These are phyloP conservation scores for Drosophila pandora DNA, from an alignment of 1,140 invertebrate genomes.

Conservation along the genomic window DNA sequence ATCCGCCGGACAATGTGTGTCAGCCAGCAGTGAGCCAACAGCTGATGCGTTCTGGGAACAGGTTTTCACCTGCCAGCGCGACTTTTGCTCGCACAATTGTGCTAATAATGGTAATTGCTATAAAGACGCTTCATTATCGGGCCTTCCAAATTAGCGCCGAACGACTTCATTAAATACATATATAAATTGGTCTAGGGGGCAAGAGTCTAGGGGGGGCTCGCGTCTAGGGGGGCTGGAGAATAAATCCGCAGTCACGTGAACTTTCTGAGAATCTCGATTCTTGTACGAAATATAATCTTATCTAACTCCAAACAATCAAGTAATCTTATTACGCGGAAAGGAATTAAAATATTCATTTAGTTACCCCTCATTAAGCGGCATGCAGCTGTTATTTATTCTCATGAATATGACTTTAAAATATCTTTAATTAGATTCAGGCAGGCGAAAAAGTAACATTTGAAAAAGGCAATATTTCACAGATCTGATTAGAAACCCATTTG, in stretches of 20 bases:
- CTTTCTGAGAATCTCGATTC: not conserved
- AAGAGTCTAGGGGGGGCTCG: constrained; percentile 2
- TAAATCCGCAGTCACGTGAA: not conserved
- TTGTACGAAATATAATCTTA: not conserved
- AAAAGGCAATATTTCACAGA: not conserved
- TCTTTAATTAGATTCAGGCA: not conserved
- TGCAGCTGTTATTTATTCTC: too few relatives aligned
- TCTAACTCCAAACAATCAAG: not conserved
- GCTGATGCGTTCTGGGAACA: constrained; percentile 18
- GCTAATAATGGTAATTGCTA: constrained; percentile 38
- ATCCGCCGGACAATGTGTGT: constrained; percentile 39
- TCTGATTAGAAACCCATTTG: not conserved
- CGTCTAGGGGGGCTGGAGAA: not conserved
- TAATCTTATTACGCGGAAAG: not conserved
- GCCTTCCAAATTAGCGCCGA: constrained; percentile 13
- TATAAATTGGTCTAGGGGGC: constrained; percentile 10
- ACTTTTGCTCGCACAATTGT: constrained; percentile 19
- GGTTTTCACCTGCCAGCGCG: constrained; percentile 1
- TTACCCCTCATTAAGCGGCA: not conserved
- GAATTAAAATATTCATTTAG: not conserved
- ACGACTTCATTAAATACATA: constrained; percentile 13
- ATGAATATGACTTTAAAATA: not conserved
- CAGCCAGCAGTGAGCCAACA: constrained; percentile 32
- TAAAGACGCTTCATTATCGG: constrained; percentile 24
- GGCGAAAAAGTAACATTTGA: not conserved